Conservation (phyloP, 2,797 vertebrate species). For the Acrocephalus scirpaceus region DNA sequence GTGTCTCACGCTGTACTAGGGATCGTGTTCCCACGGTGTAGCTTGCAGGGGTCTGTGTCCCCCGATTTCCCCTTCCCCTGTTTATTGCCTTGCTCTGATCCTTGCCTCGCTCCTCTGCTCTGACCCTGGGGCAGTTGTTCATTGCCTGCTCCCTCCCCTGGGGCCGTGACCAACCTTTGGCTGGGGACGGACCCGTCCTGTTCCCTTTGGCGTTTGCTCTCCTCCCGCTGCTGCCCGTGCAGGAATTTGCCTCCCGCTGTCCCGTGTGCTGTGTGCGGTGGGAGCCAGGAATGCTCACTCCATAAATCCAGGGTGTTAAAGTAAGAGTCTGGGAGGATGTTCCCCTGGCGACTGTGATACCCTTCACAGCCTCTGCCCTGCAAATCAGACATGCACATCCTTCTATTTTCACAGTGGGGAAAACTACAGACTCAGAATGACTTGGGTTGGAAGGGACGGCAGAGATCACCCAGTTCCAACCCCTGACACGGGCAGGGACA, state of each 20-base stretch:
- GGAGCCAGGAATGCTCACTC: background rate
- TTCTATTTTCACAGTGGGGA: background rate
- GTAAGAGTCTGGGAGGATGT: background rate
- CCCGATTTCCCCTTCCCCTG: background rate
- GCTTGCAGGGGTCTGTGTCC: background rate
- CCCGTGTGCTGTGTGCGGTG: accelerated
- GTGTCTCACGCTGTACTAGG: accelerated
- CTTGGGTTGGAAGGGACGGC: background rate
- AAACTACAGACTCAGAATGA: background rate
- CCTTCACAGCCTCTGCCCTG: background rate
- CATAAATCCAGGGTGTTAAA: background rate
- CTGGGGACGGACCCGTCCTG: accelerated
- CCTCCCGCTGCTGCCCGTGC: background rate
- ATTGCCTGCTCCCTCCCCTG: background rate
- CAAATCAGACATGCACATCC: background rate
- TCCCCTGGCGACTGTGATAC: background rate
- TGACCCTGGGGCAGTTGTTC: background rate
- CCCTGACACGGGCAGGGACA: background rate
- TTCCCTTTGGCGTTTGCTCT: background rate
- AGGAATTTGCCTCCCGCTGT: background rate
- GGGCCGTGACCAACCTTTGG: accelerated
- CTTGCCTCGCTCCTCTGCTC: background rate
- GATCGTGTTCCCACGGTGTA: accelerated
- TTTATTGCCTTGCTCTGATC: background rate
- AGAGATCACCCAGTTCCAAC: background rate